Evolutionary conservation across 1,140 invertebrate species (phyloP).

Genomic region (Drosophila parabipectinata): DNA sequence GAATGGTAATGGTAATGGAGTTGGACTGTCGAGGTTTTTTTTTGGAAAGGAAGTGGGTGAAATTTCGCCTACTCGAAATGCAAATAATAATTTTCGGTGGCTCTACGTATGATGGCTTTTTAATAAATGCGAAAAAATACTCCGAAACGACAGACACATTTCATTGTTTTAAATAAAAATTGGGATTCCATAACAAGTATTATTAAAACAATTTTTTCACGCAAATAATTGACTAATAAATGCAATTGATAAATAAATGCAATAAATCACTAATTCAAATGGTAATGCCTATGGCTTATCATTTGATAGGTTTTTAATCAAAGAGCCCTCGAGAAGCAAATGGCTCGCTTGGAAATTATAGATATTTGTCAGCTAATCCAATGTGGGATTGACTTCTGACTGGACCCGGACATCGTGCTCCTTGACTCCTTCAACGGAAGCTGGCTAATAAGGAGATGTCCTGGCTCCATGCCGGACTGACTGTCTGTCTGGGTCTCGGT

Average conservation of each 20-base stretch:
- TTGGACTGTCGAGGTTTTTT: conserved; percentile 1
- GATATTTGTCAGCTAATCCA: conserved; percentile 63
- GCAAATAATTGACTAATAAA: background rate
- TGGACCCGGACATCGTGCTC: conserved; percentile 7
- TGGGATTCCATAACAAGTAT: background rate
- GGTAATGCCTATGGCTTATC: conserved; percentile 30
- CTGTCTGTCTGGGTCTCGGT: conserved; percentile 23
- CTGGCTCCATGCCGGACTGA: background rate
- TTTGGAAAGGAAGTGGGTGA: conserved; percentile 44
- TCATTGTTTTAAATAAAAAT: background rate
- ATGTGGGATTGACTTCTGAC: conserved; percentile 44
- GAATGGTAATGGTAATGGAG: conserved; percentile 19
- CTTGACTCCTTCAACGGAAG: conserved; percentile 47
- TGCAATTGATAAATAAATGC: background rate
- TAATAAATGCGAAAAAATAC: conserved; percentile 25
- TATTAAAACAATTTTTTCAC: background rate
- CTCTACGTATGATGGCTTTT: conserved; percentile 34
- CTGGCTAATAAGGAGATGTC: conserved; percentile 56
- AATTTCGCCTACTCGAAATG: conserved; percentile 42
- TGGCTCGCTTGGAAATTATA: conserved; percentile 24
- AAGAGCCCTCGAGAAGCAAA: conserved; percentile 11
- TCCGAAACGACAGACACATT: background rate
- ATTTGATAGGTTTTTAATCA: conserved; percentile 57
- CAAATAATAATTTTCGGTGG: conserved; percentile 40
- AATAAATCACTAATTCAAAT: background rate